Conservation (phyloP, 2,888 invertebrate species). For the Catonia carolina region DNA sequence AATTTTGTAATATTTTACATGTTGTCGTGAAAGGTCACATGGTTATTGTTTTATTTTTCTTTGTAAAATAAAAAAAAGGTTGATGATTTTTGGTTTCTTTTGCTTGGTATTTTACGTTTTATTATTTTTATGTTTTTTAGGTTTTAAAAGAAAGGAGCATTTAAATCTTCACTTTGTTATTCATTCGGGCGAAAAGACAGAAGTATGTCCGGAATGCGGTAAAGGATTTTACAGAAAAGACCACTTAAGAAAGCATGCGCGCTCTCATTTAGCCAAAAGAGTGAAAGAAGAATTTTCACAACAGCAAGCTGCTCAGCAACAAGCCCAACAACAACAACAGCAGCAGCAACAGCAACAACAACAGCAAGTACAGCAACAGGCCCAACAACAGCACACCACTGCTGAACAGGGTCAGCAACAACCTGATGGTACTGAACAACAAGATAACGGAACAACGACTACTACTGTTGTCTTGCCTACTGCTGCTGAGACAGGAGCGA, state of each 20-base stretch:
- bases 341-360: slow-evolving; percentile 33
- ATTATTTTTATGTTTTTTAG: slow-evolving; percentile 23
- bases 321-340: slow-evolving; percentile 36
- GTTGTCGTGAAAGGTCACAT: too few species aligned
- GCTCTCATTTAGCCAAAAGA: slow-evolving; percentile 68
- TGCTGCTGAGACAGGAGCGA: slow-evolving; percentile 46
- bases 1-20: too few species aligned
- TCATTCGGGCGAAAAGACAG: slow-evolving; percentile 76
- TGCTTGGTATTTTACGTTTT: too few species aligned
- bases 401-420: slow-evolving; percentile 1
- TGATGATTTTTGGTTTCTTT: too few species aligned
- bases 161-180: slow-evolving; percentile 76
- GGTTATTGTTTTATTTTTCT: too few species aligned
- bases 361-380: slow-evolving; percentile 26
- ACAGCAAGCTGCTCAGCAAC: slow-evolving; percentile 37
- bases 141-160: slow-evolving; percentile 75
- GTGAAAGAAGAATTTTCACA: slow-evolving; percentile 57
- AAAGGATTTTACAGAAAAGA: slow-evolving; percentile 79
- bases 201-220: slow-evolving; percentile 68
- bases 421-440: slow-evolving; percentile 21
- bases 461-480: slow-evolving; percentile 51
- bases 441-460: slow-evolving; percentile 35
- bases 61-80: too few species aligned
- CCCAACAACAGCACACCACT: not conserved
- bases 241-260: slow-evolving; percentile 70